Percentiles rank a stretch among this genome's conserved stretches.
Evolutionary conservation across 1,140 invertebrate genomes (phyloP).

Genomic region (Diorhabda carinulata): DNA sequence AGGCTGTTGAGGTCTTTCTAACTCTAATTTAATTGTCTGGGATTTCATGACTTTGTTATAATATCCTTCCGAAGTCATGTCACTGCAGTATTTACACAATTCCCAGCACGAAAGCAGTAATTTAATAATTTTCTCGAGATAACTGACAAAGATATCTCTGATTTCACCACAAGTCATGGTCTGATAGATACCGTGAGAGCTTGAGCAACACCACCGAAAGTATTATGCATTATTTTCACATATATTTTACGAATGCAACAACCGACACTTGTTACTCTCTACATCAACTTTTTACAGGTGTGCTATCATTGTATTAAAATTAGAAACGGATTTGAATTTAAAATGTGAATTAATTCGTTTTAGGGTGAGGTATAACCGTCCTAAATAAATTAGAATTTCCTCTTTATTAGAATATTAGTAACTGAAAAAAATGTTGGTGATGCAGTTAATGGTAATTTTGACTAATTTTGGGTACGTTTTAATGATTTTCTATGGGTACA

Average conservation of each 20-base stretch:
- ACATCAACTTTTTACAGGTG: background rate
- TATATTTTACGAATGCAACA: background rate
- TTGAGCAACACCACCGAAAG: background rate
- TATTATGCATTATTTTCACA: background rate
- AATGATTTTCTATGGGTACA: too few relatives aligned
- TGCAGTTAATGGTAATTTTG: too few relatives aligned
- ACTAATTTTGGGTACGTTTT: too few relatives aligned
- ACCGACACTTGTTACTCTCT: background rate
- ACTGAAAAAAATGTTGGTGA: too few relatives aligned
- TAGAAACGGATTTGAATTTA: conserved; percentile 5
- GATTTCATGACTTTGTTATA: background rate
- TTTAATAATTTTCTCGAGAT: conserved; percentile 16
- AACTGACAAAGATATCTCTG: conserved; percentile 17
- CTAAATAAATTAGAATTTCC: too few relatives aligned
- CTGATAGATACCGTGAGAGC: conserved; percentile 11
- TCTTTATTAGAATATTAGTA: too few relatives aligned
- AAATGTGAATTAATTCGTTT: conserved; percentile 10
- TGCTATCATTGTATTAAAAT: conserved; percentile 1
- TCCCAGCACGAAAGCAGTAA: conserved; percentile 10
- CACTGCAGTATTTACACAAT: conserved; percentile 3
- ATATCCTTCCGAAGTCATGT: background rate
- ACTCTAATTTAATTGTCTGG: too few relatives aligned
- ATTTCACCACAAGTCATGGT: conserved; percentile 17
- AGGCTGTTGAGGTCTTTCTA: too few relatives aligned
- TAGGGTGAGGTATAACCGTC: too few relatives aligned